Evolutionary conservation across 2,888 invertebrate genomes (phyloP), one percentile per base, ranked within the genome.

Genomic region (Drosophila koepferae): DNA sequence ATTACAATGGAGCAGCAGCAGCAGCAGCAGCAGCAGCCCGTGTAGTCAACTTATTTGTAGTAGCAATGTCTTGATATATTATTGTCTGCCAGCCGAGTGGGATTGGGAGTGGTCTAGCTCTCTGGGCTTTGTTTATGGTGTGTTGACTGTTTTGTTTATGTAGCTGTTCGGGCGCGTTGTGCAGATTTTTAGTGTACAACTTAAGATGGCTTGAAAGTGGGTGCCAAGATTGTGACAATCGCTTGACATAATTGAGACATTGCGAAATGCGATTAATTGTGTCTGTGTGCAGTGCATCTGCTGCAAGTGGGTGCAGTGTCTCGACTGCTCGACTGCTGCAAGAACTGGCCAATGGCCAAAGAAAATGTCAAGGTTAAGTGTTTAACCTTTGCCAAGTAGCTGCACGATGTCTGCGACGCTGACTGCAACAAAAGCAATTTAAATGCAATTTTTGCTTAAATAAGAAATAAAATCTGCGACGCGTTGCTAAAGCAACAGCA

Each of bases 171-270:
- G 65, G 46, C 53, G 65, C 55, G 60, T 67, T 74, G 69, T 61
- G 44, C 60, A 38, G 62, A 46, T 44, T 63, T 62, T 78, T 60
- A 46, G 20, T 62, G 38, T 41, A 48, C 67, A 59, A 63, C 62
- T 65, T 63, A 20, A 60, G 64, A 54, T 63, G 63, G 64, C 31
- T 54, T 51, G 43, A 61, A n/a, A 38, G 62, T 12, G 66, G 54
- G 69, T 74, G 76, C 59, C 65, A 63, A 73, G 84, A 72, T 81
- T 81, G 71, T 81, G 81, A 80, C 82, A 80, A 80, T 67, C 72
- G 62, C 64, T 75, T 90, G 90, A 91, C 90, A 91, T 90, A 90
- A 90, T 90, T 90, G 90, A 91, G 91, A 90, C 91, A 91, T 90
- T 90, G 89, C 28, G 75, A 77, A 78, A 80, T 63, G 77, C 78